Evolutionary conservation across 2,113 vertebrate genomes (phyloP), one percentile per base, ranked within the genome.

Genomic region (Hipposideros armiger): DNA sequence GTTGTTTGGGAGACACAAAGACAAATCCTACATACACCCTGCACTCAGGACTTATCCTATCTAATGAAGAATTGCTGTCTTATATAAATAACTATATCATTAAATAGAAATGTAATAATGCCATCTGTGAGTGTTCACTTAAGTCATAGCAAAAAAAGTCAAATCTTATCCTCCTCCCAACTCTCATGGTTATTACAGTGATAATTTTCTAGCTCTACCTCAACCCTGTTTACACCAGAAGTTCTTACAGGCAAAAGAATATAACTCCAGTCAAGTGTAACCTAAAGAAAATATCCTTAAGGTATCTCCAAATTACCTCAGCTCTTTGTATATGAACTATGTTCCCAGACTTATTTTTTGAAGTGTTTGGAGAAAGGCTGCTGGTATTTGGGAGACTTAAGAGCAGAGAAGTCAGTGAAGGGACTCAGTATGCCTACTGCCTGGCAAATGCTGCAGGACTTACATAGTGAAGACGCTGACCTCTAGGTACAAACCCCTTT

Each of bases 221-320:
- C 3, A 74, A 8, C 30, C 24, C 40, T 77, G 7, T 77, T 86
- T 86, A 72, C 7, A 36, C 36, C 45, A 78, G n/a, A 74, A 52
- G 19, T 91, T 95, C 89, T 94, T 56, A 64, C 7, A 73, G 90
- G 47, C 64, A 90, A 77, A 90, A n/a, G 22, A 96, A 73, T 52
- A 14, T n/a, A 77, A 62, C 15, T 85, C 13, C 4, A 89, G 67
- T 62, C 70, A 91, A 81, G 17, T 54, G 30, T 40, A 90, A 78
- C 42, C 52, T 89, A 70, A 78, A 74, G 20, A 91, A 94, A 74
- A 32, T 78, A 47, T 58, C 6, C 7, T 86, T 91, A 58, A 24
- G 30, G 81, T 64, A 58, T 87, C 45, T 92, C 36, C 70, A 89
- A 54, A 72, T 91, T 91, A 30, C 81, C 30, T 36, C 60, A 90